Conservation (phyloP, 2,888 invertebrate species). For the Drosophila kambysellisi region DNA sequence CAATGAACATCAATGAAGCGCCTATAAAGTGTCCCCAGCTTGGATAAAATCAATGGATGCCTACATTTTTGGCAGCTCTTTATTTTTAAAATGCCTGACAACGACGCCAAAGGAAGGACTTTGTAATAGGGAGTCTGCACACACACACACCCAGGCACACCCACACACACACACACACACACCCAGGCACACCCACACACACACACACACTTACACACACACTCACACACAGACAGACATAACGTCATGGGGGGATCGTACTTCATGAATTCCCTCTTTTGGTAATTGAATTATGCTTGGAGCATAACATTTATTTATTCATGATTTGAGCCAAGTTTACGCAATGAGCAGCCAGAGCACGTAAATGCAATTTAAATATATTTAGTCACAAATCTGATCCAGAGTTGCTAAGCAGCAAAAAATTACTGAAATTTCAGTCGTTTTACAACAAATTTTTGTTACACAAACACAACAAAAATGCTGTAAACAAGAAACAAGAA, state of each 20-base stretch:
- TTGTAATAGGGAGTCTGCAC: neutral
- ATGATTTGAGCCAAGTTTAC: constrained; percentile 48
- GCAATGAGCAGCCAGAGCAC: constrained; percentile 52
- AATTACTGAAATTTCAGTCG: neutral
- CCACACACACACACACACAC: neutral
- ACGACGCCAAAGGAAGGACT: constrained; percentile 8
- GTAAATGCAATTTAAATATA: constrained; percentile 75
- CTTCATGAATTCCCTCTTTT: constrained; percentile 19
- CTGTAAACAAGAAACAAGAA: neutral
- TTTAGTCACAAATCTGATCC: constrained; percentile 47
- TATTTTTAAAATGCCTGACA: constrained; percentile 43
- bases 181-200: neutral
- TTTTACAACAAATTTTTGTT: no score
- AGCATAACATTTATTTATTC: constrained; percentile 75
- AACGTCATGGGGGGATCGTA: constrained; percentile 3
- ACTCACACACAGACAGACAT: neutral
- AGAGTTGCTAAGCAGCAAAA: constrained; percentile 39
- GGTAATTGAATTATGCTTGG: constrained; percentile 72
- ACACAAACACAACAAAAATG: constrained; percentile 10
- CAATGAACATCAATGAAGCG: constrained; percentile 76
- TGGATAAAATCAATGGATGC: constrained; percentile 2
- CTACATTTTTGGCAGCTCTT: constrained; percentile 34
- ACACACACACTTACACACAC: neutral
- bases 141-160: neutral
- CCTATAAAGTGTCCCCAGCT: constrained; percentile 39